Evolutionary conservation across 2,113 vertebrate species (phyloP).

Genomic region (Ploceus nigricollis): DNA sequence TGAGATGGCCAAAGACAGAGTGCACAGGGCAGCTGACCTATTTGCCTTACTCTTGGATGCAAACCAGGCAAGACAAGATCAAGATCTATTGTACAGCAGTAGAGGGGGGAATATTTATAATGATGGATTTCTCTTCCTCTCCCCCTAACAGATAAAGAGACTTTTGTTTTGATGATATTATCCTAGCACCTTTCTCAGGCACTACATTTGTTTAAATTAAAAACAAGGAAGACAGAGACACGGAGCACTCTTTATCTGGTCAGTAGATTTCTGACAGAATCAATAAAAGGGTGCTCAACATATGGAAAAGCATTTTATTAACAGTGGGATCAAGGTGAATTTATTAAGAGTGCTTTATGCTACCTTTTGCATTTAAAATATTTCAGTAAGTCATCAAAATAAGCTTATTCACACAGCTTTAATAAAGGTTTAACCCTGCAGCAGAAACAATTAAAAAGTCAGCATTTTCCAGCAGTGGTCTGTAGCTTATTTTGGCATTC

Average conservation of each 20-base stretch:
- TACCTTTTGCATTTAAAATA: slow-evolving; percentile 8
- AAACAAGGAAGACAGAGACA: slow-evolving; percentile 5
- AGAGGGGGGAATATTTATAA: background rate
- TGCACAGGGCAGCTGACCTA: background rate
- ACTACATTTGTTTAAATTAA: slow-evolving; percentile 25
- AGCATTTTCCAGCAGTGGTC: background rate
- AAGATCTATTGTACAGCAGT: background rate
- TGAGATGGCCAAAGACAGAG: background rate
- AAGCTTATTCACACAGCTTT: slow-evolving; percentile 29
- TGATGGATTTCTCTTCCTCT: slow-evolving; percentile 22
- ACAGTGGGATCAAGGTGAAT: background rate
- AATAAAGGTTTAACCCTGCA: slow-evolving; percentile 18
- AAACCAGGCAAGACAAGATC: slow-evolving; percentile 35
- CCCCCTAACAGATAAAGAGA: background rate
- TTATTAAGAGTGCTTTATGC: background rate
- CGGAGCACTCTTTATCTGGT: slow-evolving; percentile 11
- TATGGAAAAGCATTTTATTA: slow-evolving; percentile 22
- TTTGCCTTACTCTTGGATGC: background rate
- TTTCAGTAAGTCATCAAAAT: slow-evolving; percentile 27
- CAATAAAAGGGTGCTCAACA: background rate
- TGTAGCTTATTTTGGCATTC: slow-evolving; percentile 26
- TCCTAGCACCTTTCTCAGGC: slow-evolving; percentile 31
- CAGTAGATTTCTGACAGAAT: slow-evolving; percentile 7
- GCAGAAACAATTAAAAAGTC: slow-evolving; percentile 44
- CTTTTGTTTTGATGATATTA: slow-evolving; percentile 9